phyloP scores from a whole-genome alignment of 2,888 invertebrate species.

The Petrophora chlorosata region DNA sequence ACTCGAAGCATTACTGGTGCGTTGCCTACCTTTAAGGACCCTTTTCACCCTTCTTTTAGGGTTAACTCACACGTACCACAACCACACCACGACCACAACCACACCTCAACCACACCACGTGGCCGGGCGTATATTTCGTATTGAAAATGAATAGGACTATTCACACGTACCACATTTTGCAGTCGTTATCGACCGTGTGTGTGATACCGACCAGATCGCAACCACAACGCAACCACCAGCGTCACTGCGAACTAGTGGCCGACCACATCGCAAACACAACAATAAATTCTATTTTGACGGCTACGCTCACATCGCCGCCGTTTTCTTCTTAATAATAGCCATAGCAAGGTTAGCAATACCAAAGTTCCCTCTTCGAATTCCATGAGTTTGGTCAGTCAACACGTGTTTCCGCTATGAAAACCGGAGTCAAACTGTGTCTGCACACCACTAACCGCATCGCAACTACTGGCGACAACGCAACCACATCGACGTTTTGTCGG shows the following conservation, averaged over 20 bases:
- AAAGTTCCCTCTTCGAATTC: too few relatives aligned
- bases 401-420: not conserved
- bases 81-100: too few relatives aligned
- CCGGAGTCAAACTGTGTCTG: not conserved
- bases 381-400: too few relatives aligned
- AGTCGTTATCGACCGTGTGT: not conserved
- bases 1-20: too few relatives aligned
- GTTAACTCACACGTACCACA: not conserved
- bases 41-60: too few relatives aligned
- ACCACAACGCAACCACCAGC: not conserved
- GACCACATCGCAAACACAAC: not conserved
- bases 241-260: not conserved
- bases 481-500: too few relatives aligned
- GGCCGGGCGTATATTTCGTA: not conserved
- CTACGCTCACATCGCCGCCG: not conserved
- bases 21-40: too few relatives aligned
- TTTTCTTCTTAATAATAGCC: too few relatives aligned
- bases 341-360: too few relatives aligned
- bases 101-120: too few relatives aligned
- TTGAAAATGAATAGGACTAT: not conserved
- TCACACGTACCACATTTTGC: not conserved
- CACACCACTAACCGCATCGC: too few relatives aligned
- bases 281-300: not conserved
- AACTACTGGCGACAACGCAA: too few relatives aligned
- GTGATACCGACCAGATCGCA: not conserved